A percentile compares a stretch with the other conserved stretches of the same genome.
Evolutionary conservation across 2,888 invertebrate genomes (phyloP).

Genomic region (Macrosiphum euphorbiae): DNA sequence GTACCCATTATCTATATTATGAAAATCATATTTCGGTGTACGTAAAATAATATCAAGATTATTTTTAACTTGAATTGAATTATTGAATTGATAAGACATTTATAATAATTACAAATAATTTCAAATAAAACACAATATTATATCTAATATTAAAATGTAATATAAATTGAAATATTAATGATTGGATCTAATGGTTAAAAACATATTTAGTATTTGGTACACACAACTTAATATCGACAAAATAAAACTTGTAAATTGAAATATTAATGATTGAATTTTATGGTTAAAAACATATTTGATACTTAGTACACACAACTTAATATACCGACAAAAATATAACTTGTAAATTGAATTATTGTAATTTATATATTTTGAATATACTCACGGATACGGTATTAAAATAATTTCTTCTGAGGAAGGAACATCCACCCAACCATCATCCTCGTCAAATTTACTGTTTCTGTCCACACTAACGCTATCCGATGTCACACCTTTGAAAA

Average conservation of each 20-base stretch:
- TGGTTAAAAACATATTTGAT: not conserved
- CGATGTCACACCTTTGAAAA: slow-evolving; percentile 48
- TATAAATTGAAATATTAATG: no score
- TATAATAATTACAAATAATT: not conserved
- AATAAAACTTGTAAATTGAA: no score
- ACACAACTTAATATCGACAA: not conserved
- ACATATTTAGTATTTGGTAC: not conserved
- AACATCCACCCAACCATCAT: slow-evolving; percentile 80
- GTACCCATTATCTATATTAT: not conserved
- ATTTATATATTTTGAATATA: slow-evolving; percentile 33
- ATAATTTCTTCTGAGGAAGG: slow-evolving; percentile 67
- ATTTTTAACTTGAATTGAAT: not conserved
- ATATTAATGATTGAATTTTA: not conserved
- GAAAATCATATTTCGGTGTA: not conserved
- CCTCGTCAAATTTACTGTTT: slow-evolving; percentile 71
- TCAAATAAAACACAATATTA: not conserved
- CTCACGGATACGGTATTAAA: slow-evolving; percentile 65
- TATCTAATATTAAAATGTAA: not conserved
- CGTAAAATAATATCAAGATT: not conserved
- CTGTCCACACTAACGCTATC: slow-evolving; percentile 56
- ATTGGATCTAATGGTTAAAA: not conserved
- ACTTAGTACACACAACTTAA: not conserved
- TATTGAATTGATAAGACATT: not conserved
- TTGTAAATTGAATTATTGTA: not conserved
- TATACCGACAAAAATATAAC: not conserved